A percentile compares a stretch with the other conserved stretches of the same genome.
Evolutionary conservation across 2,888 invertebrate genomes (phyloP).

Genomic region (Tupiocoris notatus): DNA sequence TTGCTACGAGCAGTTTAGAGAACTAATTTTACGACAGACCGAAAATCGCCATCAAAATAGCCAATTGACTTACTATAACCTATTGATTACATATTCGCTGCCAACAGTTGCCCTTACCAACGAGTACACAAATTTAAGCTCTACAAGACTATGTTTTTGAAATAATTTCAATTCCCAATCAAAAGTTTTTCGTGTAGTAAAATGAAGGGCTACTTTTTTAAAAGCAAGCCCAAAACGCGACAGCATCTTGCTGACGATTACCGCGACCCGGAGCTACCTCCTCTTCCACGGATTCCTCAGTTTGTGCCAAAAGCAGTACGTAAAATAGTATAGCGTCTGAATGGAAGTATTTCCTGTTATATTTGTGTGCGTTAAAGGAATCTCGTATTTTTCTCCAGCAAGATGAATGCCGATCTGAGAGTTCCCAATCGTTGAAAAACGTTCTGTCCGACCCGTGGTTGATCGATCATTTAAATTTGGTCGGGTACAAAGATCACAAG

Average conservation of each 20-base stretch:
- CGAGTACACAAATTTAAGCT: no score
- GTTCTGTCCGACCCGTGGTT: conserved; percentile 22
- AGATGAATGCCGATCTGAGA: background rate
- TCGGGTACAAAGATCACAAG: background rate
- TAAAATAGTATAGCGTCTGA: no score
- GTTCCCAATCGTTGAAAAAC: conserved; percentile 2
- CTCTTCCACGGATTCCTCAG: background rate
- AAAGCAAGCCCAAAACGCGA: background rate
- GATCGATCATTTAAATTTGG: conserved; percentile 17
- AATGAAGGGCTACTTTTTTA: conserved; percentile 22
- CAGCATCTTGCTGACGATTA: conserved; percentile 20
- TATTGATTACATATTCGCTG: no score
- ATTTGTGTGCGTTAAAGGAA: no score
- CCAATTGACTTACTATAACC: no score
- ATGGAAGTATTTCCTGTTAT: no score
- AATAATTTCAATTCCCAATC: no score
- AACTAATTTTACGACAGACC: background rate
- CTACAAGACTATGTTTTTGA: no score
- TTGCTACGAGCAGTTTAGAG: background rate
- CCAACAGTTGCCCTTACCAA: no score
- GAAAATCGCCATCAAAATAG: no score
- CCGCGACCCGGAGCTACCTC: conserved; percentile 18
- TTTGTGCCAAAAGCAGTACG: background rate
- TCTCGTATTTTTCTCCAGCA: no score
- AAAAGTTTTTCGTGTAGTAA: background rate